These are phyloP conservation scores for Tuberolachnus salignus DNA, from an alignment of 2,888 invertebrate species.

Conservation along the genomic window DNA sequence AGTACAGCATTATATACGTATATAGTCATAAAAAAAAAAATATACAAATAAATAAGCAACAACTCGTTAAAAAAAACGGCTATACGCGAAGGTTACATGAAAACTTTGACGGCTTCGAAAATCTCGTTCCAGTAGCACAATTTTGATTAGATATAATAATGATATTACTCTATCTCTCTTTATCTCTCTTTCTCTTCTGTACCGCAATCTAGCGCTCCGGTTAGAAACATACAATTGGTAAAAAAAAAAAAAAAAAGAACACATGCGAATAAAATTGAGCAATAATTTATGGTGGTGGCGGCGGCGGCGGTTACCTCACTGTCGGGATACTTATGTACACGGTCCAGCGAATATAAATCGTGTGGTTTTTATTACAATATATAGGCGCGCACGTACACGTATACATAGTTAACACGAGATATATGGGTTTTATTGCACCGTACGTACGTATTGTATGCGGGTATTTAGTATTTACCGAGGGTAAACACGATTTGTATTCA, in stretches of 20 bases:
- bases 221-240: conserved; percentile 26
- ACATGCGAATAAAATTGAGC: not conserved
- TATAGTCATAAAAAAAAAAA: no score
- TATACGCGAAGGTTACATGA: not conserved
- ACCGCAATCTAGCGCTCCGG: not conserved
- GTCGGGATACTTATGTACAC: not conserved
- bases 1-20: no score
- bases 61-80: not conserved
- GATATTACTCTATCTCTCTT: no score
- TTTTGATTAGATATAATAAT: not conserved
- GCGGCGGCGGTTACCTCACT: conserved; percentile 19
- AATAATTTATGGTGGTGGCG: conserved; percentile 10
- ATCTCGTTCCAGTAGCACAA: conserved; percentile 16
- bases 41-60: no score
- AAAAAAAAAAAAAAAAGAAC: no score
- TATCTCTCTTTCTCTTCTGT: not conserved
- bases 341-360: conserved; percentile 37
- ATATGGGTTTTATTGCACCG: conserved; percentile 7
- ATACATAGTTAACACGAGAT: not conserved
- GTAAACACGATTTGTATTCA: not conserved
- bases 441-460: no score
- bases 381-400: not conserved
- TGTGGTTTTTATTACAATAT: conserved; percentile 34
- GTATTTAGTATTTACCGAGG: not conserved
- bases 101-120: conserved; percentile 17